Evolutionary conservation across 2,797 vertebrate genomes (phyloP).

Genomic region (Lycodopsis pacificus): DNA sequence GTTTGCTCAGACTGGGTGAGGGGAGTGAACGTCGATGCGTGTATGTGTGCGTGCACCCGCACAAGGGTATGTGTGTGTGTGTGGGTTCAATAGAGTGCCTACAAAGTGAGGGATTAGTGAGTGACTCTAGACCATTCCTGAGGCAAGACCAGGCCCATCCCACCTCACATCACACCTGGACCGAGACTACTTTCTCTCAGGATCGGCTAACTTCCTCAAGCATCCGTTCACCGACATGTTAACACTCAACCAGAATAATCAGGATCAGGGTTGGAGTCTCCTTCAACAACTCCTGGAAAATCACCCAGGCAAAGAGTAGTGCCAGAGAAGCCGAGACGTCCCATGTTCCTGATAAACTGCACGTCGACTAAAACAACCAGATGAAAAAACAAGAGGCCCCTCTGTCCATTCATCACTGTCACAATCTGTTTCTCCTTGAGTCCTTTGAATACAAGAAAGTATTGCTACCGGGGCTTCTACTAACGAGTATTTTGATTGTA

Average conservation of each 20-base stretch:
- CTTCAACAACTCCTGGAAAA: conserved; percentile 44
- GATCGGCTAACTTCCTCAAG: conserved; percentile 61
- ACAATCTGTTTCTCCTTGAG: conserved; percentile 25
- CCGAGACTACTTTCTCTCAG: conserved; percentile 67
- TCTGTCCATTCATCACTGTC: conserved; percentile 50
- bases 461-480: background rate
- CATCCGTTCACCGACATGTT: conserved; percentile 39
- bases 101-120: conserved; percentile 83
- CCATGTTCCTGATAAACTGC: conserved; percentile 64
- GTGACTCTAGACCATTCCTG: conserved; percentile 76
- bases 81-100: conserved; percentile 71
- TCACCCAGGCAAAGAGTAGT: conserved; percentile 29
- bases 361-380: conserved; percentile 47
- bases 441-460: background rate
- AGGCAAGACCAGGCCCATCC: conserved; percentile 83
- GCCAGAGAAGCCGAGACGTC: conserved; percentile 60
- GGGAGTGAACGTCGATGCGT: conserved; percentile 28
- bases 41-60: conserved; percentile 37
- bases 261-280: conserved; percentile 31
- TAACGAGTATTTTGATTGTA: background rate
- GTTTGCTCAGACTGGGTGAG: conserved; percentile 72
- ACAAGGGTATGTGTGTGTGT: conserved; percentile 44
- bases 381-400: conserved; percentile 44
- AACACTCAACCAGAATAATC: conserved; percentile 43
- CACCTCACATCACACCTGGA: conserved; percentile 77